phyloP scores from a whole-genome alignment of 2,113 vertebrate species.

The Mionectes macconnelli region DNA sequence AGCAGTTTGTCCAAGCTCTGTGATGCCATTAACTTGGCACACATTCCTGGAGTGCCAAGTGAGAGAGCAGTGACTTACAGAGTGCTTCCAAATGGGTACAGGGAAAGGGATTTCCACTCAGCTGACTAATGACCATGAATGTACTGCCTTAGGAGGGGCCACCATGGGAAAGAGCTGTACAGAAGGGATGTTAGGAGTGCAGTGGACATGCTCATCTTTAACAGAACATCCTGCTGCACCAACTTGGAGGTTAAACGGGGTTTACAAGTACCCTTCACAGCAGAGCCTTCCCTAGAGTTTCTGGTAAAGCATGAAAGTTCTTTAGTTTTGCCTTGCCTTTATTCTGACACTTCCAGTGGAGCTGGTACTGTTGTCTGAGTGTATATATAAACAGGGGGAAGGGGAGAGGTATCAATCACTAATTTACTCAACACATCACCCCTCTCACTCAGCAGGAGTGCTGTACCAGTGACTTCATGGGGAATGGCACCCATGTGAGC shows the following conservation, averaged over 20 bases:
- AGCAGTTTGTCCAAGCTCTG: not conserved
- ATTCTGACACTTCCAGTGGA: not conserved
- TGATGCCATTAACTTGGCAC: fast-evolving
- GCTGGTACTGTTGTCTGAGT: not conserved
- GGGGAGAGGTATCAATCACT: not conserved
- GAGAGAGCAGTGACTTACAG: not conserved
- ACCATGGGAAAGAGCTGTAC: not conserved
- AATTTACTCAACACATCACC: not conserved
- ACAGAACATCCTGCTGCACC: not conserved
- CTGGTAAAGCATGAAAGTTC: not conserved
- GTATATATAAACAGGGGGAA: not conserved
- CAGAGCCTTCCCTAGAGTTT: not conserved
- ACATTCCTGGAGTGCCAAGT: not conserved
- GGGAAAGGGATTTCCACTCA: not conserved
- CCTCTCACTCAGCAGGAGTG: not conserved
- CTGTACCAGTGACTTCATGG: not conserved
- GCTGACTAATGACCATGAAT: not conserved
- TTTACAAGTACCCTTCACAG: not conserved
- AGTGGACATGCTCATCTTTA: not conserved
- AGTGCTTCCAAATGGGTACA: not conserved
- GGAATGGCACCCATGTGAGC: not conserved
- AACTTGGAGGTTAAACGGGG: not conserved
- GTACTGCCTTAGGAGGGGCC: not conserved
- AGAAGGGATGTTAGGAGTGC: not conserved
- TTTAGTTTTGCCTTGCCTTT: not conserved